phyloP scores from a whole-genome alignment of 2,888 invertebrate genomes.

The Hyalella azteca region DNA sequence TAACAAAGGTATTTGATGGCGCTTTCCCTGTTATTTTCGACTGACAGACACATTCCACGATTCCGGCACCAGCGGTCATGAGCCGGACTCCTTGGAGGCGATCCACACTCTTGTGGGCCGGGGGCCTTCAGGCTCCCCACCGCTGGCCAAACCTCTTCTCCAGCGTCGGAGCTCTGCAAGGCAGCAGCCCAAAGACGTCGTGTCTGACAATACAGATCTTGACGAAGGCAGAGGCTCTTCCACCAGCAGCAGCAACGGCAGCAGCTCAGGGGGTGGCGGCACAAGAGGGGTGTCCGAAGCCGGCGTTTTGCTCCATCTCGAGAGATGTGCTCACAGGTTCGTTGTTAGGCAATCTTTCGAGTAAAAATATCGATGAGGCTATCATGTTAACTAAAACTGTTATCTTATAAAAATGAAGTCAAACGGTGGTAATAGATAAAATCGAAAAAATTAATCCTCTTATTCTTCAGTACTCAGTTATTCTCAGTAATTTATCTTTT shows the following conservation, averaged over 20 bases:
- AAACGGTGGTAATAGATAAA: too few relatives aligned
- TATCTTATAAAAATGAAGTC: too few relatives aligned
- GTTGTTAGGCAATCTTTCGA: too few relatives aligned
- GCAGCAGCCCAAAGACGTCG: constrained; percentile 14
- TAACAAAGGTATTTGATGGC: too few relatives aligned
- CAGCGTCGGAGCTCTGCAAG: constrained; percentile 8
- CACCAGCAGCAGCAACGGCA: constrained; percentile 41
- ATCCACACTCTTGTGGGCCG: constrained; percentile 60
- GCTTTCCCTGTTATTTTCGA: too few relatives aligned
- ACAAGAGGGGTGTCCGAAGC: constrained; percentile 59
- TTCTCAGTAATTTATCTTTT: too few relatives aligned
- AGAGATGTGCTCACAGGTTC: constrained; percentile 61
- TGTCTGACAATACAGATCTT: neutral
- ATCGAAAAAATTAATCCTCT: too few relatives aligned
- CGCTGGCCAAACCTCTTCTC: constrained; percentile 2
- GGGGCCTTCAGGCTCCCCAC: neutral
- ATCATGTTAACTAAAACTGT: too few relatives aligned
- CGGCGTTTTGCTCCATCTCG: constrained; percentile 61
- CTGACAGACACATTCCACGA: constrained; percentile 58
- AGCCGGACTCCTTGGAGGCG: constrained; percentile 61
- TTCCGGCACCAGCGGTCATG: constrained; percentile 59
- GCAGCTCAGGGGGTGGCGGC: neutral
- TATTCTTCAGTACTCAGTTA: too few relatives aligned
- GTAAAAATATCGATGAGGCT: too few relatives aligned
- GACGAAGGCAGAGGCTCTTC: constrained; percentile 17